phyloP scores from a whole-genome alignment of 2,888 invertebrate genomes.

The Acrocera orbiculus region DNA sequence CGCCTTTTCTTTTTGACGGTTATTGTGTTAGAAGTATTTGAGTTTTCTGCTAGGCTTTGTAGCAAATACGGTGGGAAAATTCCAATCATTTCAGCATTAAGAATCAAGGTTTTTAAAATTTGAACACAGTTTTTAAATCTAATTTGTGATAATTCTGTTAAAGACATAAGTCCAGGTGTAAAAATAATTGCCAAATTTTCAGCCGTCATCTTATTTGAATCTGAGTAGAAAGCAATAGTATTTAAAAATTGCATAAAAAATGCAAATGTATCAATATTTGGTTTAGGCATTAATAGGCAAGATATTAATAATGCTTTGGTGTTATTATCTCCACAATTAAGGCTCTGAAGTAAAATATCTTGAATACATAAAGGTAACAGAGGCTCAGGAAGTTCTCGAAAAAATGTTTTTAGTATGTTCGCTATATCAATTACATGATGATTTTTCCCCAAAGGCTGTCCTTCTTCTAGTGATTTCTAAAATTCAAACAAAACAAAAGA shows the following conservation, averaged over 20 bases:
- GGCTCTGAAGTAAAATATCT: conserved; percentile 55
- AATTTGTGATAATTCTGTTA: conserved; percentile 41
- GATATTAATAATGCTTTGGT: conserved; percentile 41
- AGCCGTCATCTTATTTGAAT: conserved; percentile 65
- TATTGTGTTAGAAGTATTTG: conserved; percentile 13
- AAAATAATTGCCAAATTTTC: conserved; percentile 72
- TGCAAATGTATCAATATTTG: conserved; percentile 60
- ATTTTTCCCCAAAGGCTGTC: conserved; percentile 47
- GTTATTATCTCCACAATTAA: conserved; percentile 38
- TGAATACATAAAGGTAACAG: conserved; percentile 53
- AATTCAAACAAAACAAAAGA: conserved; percentile 15
- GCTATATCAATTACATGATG: conserved; percentile 73
- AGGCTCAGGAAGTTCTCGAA: conserved; percentile 71
- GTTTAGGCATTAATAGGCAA: conserved; percentile 53
- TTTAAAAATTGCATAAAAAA: conserved; percentile 52
- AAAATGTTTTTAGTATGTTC: conserved; percentile 67
- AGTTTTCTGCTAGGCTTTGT: conserved; percentile 19
- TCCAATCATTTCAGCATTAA: conserved; percentile 58
- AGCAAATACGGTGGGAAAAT: conserved; percentile 44
- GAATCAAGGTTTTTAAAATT: conserved; percentile 58
- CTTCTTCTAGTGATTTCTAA: conserved; percentile 51
- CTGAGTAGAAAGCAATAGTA: conserved; percentile 43
- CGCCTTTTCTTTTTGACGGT: conserved; percentile 60
- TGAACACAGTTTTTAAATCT: conserved; percentile 50
- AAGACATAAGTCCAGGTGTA: conserved; percentile 71